Conservation (phyloP, 2,113 vertebrate genomes). For the Gavialis gangeticus region DNA sequence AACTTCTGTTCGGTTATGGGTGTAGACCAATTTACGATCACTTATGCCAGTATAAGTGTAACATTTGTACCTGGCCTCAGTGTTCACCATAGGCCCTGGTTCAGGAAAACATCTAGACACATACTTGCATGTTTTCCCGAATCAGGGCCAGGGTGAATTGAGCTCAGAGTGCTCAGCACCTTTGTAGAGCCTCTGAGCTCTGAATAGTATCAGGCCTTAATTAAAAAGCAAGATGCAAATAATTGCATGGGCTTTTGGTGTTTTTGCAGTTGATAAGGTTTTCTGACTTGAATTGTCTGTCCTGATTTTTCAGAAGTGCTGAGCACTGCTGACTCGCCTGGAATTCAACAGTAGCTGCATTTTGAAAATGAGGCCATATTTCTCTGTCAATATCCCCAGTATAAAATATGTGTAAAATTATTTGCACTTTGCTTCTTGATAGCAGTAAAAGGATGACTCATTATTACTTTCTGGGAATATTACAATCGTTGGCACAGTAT, state of each 20-base stretch:
- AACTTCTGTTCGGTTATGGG: no score
- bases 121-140: background rate
- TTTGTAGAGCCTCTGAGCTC: background rate
- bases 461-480: slow-evolving; percentile 63
- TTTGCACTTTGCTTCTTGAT: slow-evolving; percentile 59
- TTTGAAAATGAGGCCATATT: slow-evolving; percentile 63
- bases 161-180: background rate
- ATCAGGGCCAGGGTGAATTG: background rate
- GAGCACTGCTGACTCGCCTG: slow-evolving; percentile 12
- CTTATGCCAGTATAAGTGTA: no score
- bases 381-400: slow-evolving; percentile 54
- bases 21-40: no score
- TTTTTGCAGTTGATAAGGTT: slow-evolving; percentile 41
- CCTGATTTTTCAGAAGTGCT: slow-evolving; percentile 45
- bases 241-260: background rate
- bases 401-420: slow-evolving; percentile 63
- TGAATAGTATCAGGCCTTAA: background rate
- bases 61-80: background rate
- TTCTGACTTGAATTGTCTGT: slow-evolving; percentile 19
- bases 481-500: slow-evolving; percentile 50
- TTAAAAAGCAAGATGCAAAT: background rate
- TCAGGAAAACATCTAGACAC: background rate
- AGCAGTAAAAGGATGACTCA: slow-evolving; percentile 64
- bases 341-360: slow-evolving; percentile 5
- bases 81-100: background rate